Conservation (phyloP, 2,113 vertebrate genomes). For the Paramormyrops kingsleyae region DNA sequence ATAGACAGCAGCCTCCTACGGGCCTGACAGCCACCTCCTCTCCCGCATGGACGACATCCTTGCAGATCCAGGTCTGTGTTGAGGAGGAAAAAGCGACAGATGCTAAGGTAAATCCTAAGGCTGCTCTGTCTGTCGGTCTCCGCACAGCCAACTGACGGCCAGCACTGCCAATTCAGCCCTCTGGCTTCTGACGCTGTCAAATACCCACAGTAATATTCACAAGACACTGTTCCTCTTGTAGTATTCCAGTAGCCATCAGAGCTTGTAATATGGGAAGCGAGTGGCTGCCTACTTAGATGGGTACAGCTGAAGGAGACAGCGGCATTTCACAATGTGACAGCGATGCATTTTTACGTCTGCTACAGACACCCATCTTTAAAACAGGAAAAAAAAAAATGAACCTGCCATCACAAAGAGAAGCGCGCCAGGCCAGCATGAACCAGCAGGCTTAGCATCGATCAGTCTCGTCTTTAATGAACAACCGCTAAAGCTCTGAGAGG, state of each 20-base stretch:
- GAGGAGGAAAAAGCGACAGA: not conserved
- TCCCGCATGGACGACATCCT: not conserved
- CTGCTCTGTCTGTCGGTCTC: not conserved
- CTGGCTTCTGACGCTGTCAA: not conserved
- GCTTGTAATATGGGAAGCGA: not conserved
- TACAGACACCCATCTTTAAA: not conserved
- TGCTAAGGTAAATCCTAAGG: not conserved
- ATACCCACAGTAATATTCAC: not conserved
- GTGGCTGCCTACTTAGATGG: not conserved
- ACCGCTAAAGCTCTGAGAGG: not conserved
- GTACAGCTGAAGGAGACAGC: not conserved
- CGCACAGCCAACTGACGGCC: not conserved
- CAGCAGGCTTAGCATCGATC: not conserved
- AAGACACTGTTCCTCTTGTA: not conserved
- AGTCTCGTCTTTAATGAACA: not conserved
- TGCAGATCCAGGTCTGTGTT: not conserved
- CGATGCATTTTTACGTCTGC: not conserved
- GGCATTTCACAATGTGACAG: not conserved
- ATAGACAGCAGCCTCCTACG: not conserved
- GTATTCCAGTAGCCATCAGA: not conserved
- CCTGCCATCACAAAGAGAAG: not conserved
- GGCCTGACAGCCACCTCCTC: not conserved
- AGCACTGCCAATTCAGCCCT: not conserved
- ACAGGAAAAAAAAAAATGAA: not conserved
- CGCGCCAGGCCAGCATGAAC: not conserved